A percentile compares a stretch with the other conserved stretches of the same genome.
Conservation (phyloP, 2,888 invertebrate genomes). For the Standfussiana lucernea region DNA sequence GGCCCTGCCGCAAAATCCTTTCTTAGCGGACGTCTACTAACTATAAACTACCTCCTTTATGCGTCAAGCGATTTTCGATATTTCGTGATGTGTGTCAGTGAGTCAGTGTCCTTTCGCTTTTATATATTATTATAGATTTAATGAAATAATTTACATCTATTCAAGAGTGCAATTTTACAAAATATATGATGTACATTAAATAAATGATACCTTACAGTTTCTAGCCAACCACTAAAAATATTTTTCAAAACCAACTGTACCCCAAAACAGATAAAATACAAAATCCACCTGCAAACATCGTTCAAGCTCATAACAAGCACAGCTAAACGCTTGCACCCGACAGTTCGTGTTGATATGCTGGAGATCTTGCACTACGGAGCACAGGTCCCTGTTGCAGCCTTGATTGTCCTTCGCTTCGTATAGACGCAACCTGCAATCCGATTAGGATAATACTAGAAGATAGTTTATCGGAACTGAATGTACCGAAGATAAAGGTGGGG, state of each 20-base stretch:
- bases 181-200: neutral
- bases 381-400: conserved; percentile 76
- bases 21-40: too few relatives aligned
- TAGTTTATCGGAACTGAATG: conserved; percentile 6
- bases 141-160: neutral
- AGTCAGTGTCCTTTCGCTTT: too few relatives aligned
- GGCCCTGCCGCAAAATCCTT: too few relatives aligned
- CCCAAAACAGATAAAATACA: neutral
- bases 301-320: conserved; percentile 78
- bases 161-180: neutral
- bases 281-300: conserved; percentile 83
- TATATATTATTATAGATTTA: too few relatives aligned
- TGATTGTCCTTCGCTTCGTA: conserved; percentile 76
- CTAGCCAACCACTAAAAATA: neutral
- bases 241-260: neutral
- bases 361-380: conserved; percentile 81
- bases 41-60: too few relatives aligned
- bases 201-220: neutral
- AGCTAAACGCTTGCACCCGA: conserved; percentile 82
- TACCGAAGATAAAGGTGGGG: neutral
- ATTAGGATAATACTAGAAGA: conserved; percentile 34
- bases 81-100: too few relatives aligned
- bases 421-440: conserved; percentile 82
- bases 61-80: too few relatives aligned
- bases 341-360: conserved; percentile 86